Evolutionary conservation across 1,140 invertebrate genomes (phyloP).

Genomic region (Melitaea cinxia): DNA sequence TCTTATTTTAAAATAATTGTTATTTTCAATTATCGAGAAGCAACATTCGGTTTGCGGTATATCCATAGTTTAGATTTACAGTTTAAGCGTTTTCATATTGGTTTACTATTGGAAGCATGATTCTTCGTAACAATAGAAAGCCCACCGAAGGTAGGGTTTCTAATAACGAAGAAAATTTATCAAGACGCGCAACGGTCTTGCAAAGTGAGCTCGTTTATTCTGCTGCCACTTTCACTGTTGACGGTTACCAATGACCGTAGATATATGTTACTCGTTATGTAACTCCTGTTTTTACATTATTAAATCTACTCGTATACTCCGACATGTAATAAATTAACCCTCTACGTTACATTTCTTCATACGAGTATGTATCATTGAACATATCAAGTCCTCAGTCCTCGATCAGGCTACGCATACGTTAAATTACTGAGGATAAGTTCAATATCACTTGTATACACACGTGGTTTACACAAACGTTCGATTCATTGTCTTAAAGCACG

Average conservation of each 20-base stretch:
- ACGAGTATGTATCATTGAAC: neutral
- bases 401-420: neutral
- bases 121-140: conserved; percentile 21
- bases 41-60: neutral
- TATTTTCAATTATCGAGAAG: conserved; percentile 1
- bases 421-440: conserved; percentile 23
- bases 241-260: conserved; percentile 48
- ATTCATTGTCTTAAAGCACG: conserved; percentile 35
- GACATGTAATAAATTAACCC: neutral
- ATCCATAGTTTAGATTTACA: neutral
- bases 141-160: conserved; percentile 14
- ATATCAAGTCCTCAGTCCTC: neutral
- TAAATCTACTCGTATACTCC: neutral
- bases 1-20: conserved; percentile 7
- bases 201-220: conserved; percentile 50
- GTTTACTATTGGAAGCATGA: conserved; percentile 8
- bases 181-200: conserved; percentile 28
- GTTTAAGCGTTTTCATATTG: neutral
- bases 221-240: conserved; percentile 67
- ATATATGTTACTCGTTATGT: conserved; percentile 25
- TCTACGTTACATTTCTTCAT: no score
- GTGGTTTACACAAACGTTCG: conserved; percentile 41
- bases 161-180: conserved; percentile 32
- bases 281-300: neutral
- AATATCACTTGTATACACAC: conserved; percentile 36